Conservation (phyloP, 2,797 vertebrate genomes). For the Megalops cyprinoides region DNA sequence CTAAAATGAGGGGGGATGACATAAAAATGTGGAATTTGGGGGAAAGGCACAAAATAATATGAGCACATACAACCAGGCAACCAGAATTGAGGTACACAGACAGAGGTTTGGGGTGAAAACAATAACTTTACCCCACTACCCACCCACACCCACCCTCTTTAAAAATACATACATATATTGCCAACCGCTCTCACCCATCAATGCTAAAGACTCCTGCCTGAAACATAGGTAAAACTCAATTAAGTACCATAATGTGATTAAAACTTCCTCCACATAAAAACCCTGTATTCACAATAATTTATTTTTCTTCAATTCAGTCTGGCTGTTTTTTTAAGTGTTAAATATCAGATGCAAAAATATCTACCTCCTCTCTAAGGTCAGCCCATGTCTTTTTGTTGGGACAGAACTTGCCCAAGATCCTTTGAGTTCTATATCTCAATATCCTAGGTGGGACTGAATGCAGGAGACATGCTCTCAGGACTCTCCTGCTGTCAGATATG, state of each 20-base stretch:
- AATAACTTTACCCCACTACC: not conserved
- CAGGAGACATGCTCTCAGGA: not conserved
- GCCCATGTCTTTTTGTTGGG: constrained; percentile 26
- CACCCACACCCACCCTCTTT: constrained; percentile 55
- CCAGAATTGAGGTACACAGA: constrained; percentile 10
- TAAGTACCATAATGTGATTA: constrained; percentile 76
- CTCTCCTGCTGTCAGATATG: not conserved
- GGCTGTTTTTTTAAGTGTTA: not conserved
- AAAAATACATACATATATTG: not conserved
- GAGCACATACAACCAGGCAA: not conserved
- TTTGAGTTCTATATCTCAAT: too few relatives aligned
- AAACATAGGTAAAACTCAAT: constrained; percentile 57
- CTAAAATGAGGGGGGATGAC: not conserved
- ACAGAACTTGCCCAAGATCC: too few relatives aligned
- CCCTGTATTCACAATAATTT: constrained; percentile 69
- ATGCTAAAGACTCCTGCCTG: constrained; percentile 47
- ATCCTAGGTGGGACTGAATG: not conserved
- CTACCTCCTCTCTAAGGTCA: constrained; percentile 47
- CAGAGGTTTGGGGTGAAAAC: not conserved
- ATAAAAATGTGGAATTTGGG: not conserved
- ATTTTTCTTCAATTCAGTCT: constrained; percentile 37
- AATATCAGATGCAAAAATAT: constrained; percentile 50
- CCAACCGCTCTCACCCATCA: not conserved
- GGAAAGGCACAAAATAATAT: not conserved
- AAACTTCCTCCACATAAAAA: constrained; percentile 65